Evolutionary conservation across 2,888 invertebrate genomes (phyloP).

Genomic region (Ellobium chinense): DNA sequence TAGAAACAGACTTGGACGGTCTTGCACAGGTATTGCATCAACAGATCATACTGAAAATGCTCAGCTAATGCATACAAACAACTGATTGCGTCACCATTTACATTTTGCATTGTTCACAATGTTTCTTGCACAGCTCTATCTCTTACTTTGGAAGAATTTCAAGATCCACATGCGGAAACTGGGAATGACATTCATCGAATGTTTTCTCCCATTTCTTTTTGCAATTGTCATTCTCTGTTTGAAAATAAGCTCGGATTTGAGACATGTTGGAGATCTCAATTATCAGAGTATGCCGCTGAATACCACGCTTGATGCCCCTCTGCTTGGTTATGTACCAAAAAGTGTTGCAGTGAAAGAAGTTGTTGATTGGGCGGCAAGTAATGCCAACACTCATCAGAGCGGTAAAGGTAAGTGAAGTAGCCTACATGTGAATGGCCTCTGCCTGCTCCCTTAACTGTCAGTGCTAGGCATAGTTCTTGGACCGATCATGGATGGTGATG

Average conservation of each 20-base stretch:
- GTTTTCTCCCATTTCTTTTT: constrained; percentile 32
- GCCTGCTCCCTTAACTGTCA: too few relatives aligned
- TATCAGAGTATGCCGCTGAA: background rate
- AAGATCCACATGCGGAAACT: constrained; percentile 18
- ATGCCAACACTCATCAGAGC: background rate
- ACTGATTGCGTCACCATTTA: too few relatives aligned
- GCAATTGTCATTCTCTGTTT: constrained; percentile 14
- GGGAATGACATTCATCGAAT: constrained; percentile 14
- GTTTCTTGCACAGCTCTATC: constrained; percentile 25
- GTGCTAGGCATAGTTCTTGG: too few relatives aligned
- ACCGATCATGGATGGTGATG: too few relatives aligned
- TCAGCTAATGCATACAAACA: too few relatives aligned
- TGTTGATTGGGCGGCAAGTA: background rate
- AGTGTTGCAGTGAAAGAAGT: background rate
- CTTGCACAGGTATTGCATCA: too few relatives aligned
- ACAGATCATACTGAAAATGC: too few relatives aligned
- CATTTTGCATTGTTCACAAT: background rate
- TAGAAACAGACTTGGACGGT: too few relatives aligned
- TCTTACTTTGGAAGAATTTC: constrained; percentile 40
- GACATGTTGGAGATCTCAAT: background rate
- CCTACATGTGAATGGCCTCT: background rate
- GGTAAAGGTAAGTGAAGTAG: background rate
- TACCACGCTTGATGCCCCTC: background rate
- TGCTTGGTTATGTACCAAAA: constrained; percentile 26
- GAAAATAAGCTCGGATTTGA: background rate